These are phyloP conservation scores for Pogonocherus hispidulus DNA, from an alignment of 2,888 invertebrate genomes.

Conservation along the genomic window DNA sequence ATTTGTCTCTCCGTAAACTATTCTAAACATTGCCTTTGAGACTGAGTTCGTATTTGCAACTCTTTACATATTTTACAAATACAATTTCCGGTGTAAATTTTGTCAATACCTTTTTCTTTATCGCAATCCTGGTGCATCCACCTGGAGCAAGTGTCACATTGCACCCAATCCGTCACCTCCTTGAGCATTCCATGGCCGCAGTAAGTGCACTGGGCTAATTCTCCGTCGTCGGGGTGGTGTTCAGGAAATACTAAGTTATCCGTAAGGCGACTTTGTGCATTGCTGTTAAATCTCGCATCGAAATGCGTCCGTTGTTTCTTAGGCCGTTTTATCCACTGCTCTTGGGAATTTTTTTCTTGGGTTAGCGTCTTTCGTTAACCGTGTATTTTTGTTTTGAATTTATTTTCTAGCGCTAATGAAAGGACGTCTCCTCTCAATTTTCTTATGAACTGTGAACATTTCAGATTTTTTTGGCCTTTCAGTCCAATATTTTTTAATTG, in stretches of 20 bases:
- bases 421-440: background rate
- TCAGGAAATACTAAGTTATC: background rate
- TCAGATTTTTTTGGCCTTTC: background rate
- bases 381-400: background rate
- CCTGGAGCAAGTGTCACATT: background rate
- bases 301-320: background rate
- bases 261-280: background rate
- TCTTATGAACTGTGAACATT: background rate
- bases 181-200: background rate
- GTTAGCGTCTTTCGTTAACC: background rate
- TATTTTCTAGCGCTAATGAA: background rate
- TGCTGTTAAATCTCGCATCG: background rate
- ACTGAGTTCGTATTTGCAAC: background rate
- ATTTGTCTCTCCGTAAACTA: background rate
- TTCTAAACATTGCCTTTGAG: background rate
- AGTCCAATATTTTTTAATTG: background rate
- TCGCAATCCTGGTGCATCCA: background rate
- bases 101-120: background rate
- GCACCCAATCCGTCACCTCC: background rate
- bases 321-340: background rate
- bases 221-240: background rate
- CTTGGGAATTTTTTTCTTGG: background rate
- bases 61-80: slow-evolving; percentile 5
- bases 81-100: background rate
- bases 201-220: background rate